phyloP scores from a whole-genome alignment of 2,797 vertebrate species.

The Scolopax rusticola region DNA sequence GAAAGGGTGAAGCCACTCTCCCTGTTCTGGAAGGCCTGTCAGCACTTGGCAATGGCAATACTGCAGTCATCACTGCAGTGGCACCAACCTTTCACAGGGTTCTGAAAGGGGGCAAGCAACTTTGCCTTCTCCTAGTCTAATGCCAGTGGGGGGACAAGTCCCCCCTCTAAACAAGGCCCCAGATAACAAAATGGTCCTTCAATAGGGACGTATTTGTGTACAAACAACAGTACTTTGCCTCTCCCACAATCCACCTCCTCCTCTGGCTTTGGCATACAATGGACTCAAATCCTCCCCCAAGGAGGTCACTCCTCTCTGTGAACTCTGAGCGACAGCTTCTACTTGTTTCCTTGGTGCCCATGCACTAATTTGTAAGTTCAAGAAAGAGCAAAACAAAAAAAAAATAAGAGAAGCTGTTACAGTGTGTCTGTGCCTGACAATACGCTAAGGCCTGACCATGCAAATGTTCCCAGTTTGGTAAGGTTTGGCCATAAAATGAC shows the following conservation, averaged over 20 bases:
- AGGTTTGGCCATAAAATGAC: not conserved
- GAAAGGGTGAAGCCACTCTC: not conserved
- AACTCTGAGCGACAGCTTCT: not conserved
- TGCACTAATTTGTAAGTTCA: not conserved
- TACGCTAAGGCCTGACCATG: not conserved
- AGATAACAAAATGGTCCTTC: slow-evolving; percentile 33
- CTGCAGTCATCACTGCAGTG: not conserved
- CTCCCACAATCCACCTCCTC: not conserved
- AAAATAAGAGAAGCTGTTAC: not conserved
- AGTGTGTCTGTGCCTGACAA: not conserved
- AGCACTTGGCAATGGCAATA: not conserved
- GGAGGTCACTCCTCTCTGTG: not conserved
- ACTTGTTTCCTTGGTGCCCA: not conserved
- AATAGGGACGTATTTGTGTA: not conserved
- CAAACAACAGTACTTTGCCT: not conserved
- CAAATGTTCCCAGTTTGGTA: not conserved
- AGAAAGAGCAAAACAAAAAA: not conserved
- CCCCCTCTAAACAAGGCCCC: not conserved
- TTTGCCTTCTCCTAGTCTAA: not conserved
- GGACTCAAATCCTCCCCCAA: not conserved
- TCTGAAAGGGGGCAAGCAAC: not conserved
- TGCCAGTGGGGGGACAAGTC: not conserved
- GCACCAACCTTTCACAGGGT: not conserved
- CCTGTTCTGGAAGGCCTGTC: not conserved
- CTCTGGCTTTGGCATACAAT: not conserved